These are phyloP conservation scores for Serranus cabrilla DNA, from an alignment of 2,797 vertebrate species.

Conservation along the genomic window DNA sequence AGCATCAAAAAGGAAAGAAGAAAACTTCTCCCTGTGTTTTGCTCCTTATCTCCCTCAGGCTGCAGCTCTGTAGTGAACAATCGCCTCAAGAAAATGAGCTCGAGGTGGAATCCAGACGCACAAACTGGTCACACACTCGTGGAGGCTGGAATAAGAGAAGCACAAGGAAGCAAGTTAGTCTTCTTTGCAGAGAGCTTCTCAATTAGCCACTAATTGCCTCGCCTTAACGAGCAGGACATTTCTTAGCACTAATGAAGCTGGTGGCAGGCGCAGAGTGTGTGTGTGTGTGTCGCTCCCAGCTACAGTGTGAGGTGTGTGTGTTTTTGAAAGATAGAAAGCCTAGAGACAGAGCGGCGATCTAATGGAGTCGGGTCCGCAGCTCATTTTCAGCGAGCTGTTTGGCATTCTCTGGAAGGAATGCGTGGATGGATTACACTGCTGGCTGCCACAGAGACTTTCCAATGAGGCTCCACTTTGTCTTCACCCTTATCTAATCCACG, in stretches of 20 bases:
- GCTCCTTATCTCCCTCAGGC: conserved; percentile 27
- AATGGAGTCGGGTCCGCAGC: conserved; percentile 68
- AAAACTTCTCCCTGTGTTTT: conserved; percentile 13
- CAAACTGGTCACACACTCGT: conserved; percentile 44
- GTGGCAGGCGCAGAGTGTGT: conserved; percentile 62
- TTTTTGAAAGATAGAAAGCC: conserved; percentile 53
- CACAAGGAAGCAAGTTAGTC: conserved; percentile 60
- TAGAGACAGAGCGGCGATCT: conserved; percentile 56
- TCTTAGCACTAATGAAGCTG: conserved; percentile 80
- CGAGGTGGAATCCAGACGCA: conserved; percentile 54
- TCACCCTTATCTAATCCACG: conserved; percentile 72
- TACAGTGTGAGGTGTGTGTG: conserved; percentile 40
- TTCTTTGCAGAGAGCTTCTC: conserved; percentile 74
- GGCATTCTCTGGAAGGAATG: conserved; percentile 83
- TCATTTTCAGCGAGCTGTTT: conserved; percentile 78
- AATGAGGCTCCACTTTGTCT: conserved; percentile 80
- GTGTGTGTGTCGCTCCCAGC: conserved; percentile 26
- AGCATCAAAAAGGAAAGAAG: conserved; percentile 31
- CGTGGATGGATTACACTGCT: conserved; percentile 79
- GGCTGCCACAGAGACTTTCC: conserved; percentile 78
- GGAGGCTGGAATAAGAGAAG: conserved; percentile 3
- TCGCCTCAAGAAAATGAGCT: conserved; percentile 41
- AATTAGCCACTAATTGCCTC: conserved; percentile 83
- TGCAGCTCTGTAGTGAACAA: conserved; percentile 37
- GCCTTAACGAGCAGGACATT: conserved; percentile 79